These are phyloP conservation scores for Rhimphoctona megacephalus DNA, from an alignment of 2,888 invertebrate genomes.

Conservation along the genomic window DNA sequence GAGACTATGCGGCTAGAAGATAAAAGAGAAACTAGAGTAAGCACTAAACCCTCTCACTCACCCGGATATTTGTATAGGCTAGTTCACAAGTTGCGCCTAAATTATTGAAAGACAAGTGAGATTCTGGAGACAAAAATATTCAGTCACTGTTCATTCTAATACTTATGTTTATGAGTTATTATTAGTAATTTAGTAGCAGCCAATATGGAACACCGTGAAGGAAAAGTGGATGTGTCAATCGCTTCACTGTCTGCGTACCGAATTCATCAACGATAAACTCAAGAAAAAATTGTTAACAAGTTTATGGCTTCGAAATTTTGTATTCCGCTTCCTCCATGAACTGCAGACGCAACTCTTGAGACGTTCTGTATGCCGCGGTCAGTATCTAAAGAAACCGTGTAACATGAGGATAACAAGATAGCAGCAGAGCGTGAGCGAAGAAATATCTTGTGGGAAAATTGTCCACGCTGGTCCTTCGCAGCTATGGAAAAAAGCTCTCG, in stretches of 20 bases:
- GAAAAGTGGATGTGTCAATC: too few species aligned
- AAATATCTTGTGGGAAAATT: slow-evolving; percentile 80
- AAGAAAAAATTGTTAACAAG: not conserved
- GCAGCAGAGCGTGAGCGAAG: slow-evolving; percentile 78
- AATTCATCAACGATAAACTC: too few species aligned
- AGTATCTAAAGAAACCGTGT: slow-evolving; percentile 36
- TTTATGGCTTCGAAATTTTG: not conserved
- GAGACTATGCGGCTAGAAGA: slow-evolving; percentile 35
- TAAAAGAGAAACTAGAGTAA: slow-evolving; percentile 31
- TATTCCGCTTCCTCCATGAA: too few species aligned
- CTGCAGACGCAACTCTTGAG: not conserved
- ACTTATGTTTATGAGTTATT: not conserved
- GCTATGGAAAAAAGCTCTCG: slow-evolving; percentile 64
- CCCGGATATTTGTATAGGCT: slow-evolving; percentile 27
- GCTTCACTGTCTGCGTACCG: too few species aligned
- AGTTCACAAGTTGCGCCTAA: not conserved
- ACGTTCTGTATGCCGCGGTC: not conserved
- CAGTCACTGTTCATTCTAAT: not conserved
- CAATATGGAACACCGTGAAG: not conserved
- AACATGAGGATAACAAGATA: slow-evolving; percentile 80
- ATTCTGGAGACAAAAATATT: not conserved
- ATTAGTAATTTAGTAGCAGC: not conserved
- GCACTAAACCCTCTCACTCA: slow-evolving; percentile 2
- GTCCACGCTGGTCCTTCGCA: slow-evolving; percentile 73
- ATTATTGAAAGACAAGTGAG: not conserved